These are phyloP conservation scores for Falco naumanni DNA, from an alignment of 2,797 vertebrate species.

Conservation along the genomic window DNA sequence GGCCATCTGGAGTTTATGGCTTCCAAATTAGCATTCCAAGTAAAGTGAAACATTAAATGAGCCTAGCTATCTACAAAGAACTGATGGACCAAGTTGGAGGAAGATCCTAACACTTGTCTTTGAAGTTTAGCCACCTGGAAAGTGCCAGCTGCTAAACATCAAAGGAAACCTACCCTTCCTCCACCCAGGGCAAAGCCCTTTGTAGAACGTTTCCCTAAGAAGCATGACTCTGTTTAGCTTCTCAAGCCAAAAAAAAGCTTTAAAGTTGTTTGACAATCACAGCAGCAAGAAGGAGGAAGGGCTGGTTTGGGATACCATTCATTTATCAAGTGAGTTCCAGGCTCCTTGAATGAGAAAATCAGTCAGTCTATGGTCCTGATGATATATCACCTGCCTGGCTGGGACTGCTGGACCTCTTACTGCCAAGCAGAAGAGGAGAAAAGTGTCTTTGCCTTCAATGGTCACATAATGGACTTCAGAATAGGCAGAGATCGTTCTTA, in stretches of 20 bases:
- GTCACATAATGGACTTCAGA: not conserved
- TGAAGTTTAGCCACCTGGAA: conserved; percentile 71
- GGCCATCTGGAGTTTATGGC: conserved; percentile 65
- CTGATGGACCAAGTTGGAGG: conserved; percentile 30
- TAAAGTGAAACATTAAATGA: conserved; percentile 48
- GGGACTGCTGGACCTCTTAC: not conserved
- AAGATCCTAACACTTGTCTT: conserved; percentile 57
- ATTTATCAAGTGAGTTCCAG: conserved; percentile 47
- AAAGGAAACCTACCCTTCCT: conserved; percentile 64
- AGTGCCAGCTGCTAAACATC: conserved; percentile 52
- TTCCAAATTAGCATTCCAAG: conserved; percentile 62
- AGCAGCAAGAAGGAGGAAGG: conserved; percentile 4
- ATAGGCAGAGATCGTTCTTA: not conserved
- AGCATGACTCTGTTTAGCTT: conserved; percentile 59
- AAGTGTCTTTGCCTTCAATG: not conserved
- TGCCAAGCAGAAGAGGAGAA: not conserved
- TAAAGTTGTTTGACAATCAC: conserved; percentile 37
- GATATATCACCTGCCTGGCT: not conserved
- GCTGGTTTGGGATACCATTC: not conserved
- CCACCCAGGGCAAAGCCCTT: conserved; percentile 45
- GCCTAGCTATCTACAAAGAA: conserved; percentile 54
- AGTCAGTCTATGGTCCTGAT: not conserved
- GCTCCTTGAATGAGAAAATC: conserved; percentile 11
- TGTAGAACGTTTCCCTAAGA: conserved; percentile 30
- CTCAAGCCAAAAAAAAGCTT: conserved; percentile 45